These are phyloP conservation scores for Sycophila sp. DNA, from an alignment of 1,140 invertebrate species.

Conservation along the genomic window DNA sequence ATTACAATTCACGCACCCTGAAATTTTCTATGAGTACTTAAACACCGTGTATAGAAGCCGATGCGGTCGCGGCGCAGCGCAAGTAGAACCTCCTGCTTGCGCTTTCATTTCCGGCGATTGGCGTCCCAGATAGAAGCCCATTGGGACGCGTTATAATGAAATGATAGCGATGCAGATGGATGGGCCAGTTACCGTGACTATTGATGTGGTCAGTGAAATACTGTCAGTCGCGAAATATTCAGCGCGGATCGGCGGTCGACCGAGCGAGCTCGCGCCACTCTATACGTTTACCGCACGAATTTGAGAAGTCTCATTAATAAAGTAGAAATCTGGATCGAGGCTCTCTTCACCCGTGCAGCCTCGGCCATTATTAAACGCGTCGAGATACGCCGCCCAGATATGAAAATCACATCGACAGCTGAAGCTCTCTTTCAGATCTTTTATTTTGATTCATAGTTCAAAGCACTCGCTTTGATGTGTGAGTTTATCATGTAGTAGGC, in stretches of 20 bases:
- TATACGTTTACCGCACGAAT: too few species aligned
- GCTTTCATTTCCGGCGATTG: conserved; percentile 30
- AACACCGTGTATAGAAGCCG: neutral
- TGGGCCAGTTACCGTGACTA: neutral
- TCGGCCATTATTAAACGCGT: too few species aligned
- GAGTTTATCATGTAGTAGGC: too few species aligned
- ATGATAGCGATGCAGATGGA: conserved; percentile 8
- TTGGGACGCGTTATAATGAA: conserved; percentile 14
- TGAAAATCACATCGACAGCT: too few species aligned
- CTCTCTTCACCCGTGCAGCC: too few species aligned
- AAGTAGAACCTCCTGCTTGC: neutral
- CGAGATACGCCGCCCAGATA: too few species aligned
- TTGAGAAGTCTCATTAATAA: too few species aligned
- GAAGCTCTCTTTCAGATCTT: too few species aligned
- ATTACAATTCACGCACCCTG: neutral
- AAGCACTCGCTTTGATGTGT: too few species aligned
- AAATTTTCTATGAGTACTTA: neutral
- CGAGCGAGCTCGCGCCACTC: too few species aligned
- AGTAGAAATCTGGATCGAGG: too few species aligned
- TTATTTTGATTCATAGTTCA: too few species aligned
- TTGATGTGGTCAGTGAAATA: neutral
- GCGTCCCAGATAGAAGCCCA: conserved; percentile 6
- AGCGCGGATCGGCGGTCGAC: neutral
- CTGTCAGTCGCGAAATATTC: neutral
- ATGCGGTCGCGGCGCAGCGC: neutral